These are phyloP conservation scores for Apeira syringaria DNA, from an alignment of 2,888 invertebrate species.

Conservation along the genomic window DNA sequence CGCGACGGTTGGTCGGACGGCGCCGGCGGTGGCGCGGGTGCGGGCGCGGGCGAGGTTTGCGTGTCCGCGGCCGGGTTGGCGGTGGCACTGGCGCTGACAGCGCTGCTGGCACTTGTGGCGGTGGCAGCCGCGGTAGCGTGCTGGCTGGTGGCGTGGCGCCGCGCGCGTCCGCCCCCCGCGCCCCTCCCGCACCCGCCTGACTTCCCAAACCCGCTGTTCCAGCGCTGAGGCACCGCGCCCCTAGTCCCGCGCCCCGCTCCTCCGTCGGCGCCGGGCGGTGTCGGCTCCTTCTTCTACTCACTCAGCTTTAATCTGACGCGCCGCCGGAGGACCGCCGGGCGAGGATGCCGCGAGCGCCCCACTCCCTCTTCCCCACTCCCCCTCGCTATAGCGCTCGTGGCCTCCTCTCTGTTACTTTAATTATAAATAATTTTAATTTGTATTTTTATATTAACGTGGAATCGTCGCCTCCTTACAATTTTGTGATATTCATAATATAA, in stretches of 20 bases:
- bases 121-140: constrained; percentile 97
- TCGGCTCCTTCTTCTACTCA: constrained; percentile 73
- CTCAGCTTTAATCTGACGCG: constrained; percentile 71
- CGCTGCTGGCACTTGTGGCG: constrained; percentile 94
- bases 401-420: constrained; percentile 58
- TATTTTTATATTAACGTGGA: constrained; percentile 68
- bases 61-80: constrained; percentile 97
- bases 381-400: constrained; percentile 68
- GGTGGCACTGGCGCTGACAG: constrained; percentile 95
- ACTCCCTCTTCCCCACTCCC: constrained; percentile 35
- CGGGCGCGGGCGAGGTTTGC: constrained; percentile 90
- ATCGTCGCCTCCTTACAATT: constrained; percentile 78
- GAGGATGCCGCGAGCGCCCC: constrained; percentile 72
- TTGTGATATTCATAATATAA: constrained; percentile 81
- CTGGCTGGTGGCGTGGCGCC: constrained; percentile 96
- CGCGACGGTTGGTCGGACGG: constrained; percentile 89
- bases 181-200: constrained; percentile 97
- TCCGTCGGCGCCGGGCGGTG: constrained; percentile 82
- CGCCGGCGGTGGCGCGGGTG: constrained; percentile 79
- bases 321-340: constrained; percentile 80
- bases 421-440: constrained; percentile 38
- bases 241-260: constrained; percentile 77
- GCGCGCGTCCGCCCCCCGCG: constrained; percentile 93
- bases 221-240: constrained; percentile 68
- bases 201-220: constrained; percentile 96